Evolutionary conservation across 2,113 vertebrate genomes (phyloP).

Genomic region (Ictalurus punctatus): DNA sequence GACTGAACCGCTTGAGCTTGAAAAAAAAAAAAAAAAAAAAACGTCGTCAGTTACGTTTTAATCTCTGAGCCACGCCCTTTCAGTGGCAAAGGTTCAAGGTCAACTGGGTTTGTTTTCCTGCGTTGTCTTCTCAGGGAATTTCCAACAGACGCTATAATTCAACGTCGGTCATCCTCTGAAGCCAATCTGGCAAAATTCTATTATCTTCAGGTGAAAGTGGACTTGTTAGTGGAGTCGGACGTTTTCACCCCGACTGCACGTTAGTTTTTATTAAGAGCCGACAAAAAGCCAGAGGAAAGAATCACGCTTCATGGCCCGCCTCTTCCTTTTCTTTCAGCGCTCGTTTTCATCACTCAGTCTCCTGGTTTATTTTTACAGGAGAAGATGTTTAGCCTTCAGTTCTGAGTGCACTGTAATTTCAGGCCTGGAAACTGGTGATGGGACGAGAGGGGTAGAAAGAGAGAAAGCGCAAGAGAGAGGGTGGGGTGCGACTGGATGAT

Average conservation of each 20-base stretch:
- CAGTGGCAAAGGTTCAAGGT: not conserved
- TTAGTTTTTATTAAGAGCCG: not conserved
- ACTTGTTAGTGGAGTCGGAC: not conserved
- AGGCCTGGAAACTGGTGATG: conserved; percentile 49
- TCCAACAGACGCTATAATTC: conserved; percentile 15
- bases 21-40: not conserved
- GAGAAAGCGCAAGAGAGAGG: not conserved
- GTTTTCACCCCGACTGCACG: not conserved
- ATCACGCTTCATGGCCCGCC: not conserved
- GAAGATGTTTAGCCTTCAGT: conserved; percentile 71
- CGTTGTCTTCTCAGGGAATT: not conserved
- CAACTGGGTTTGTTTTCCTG: not conserved
- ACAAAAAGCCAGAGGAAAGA: conserved; percentile 5
- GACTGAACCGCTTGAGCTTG: not conserved
- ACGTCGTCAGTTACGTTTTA: not conserved
- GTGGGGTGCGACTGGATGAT: conserved; percentile 17
- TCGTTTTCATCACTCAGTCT: conserved; percentile 54
- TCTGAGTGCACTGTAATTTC: conserved; percentile 69
- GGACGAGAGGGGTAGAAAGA: conserved; percentile 27
- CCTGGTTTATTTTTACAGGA: conserved; percentile 71
- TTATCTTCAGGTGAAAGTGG: not conserved
- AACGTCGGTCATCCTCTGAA: not conserved
- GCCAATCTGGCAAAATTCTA: conserved; percentile 12
- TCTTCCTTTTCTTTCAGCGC: conserved; percentile 61
- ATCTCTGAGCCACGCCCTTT: conserved; percentile 7